Evolutionary conservation across 2,888 invertebrate genomes (phyloP).

Genomic region (Baronia brevicornis): DNA sequence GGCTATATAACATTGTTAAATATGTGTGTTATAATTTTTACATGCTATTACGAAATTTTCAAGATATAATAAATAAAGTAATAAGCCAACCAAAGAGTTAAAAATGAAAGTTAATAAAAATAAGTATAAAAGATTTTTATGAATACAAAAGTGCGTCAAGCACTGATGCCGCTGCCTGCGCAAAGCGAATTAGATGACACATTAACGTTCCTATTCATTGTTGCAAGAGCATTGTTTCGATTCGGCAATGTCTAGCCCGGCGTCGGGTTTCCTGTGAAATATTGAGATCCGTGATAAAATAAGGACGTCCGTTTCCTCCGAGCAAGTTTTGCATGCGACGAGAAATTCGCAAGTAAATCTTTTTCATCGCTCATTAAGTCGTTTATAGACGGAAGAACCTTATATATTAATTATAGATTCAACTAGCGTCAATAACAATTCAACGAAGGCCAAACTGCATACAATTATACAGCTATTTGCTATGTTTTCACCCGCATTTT

Average conservation of each 20-base stretch:
- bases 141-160: slow-evolving; percentile 4
- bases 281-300: slow-evolving; percentile 34
- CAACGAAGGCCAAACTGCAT: no score
- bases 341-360: slow-evolving; percentile 37
- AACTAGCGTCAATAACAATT: slow-evolving; percentile 2
- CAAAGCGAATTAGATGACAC: slow-evolving; percentile 13
- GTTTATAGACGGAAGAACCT: slow-evolving; percentile 42
- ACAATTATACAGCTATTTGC: no score
- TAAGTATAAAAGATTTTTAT: no score
- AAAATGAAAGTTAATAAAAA: no score
- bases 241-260: slow-evolving; percentile 33
- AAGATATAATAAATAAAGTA: no score
- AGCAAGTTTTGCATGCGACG: slow-evolving; percentile 45
- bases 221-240: slow-evolving; percentile 44
- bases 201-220: slow-evolving; percentile 26
- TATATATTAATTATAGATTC: slow-evolving; percentile 22
- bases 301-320: slow-evolving; percentile 68
- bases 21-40: no score
- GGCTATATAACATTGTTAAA: no score
- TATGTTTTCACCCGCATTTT: no score
- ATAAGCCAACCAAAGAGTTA: no score
- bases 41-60: no score
- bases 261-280: slow-evolving; percentile 50
- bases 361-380: slow-evolving; percentile 30
- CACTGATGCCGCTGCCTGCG: no score